Base-by-base conservation (phyloP, 2,113 vertebrate species). In the Pimephales promelas region DNA sequence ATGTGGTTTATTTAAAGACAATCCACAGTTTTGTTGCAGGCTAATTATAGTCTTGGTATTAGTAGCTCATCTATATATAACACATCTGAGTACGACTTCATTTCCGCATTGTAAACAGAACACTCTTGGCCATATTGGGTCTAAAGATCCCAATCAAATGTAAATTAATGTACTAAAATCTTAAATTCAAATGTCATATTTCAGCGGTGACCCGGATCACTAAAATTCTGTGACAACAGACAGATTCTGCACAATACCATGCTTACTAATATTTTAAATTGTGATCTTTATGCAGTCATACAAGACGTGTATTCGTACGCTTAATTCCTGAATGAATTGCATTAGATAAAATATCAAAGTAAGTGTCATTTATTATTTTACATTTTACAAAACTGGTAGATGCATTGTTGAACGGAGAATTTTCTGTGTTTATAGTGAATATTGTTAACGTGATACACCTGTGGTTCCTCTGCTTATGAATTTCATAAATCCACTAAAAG, bases 31-130 rank as follows among this genome's bases (percentile, higher is more conserved):
- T 28, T 2, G 10, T 28, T 54, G 16, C 18, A 26, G 26, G 72
- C 16, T 74, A 52, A 52, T 74, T 31, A 52, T 20, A 28, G 24
- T 22, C 20, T 52, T n/a, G 26, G 45, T 74, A 31, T 52, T 31
- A 52, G 26, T 31, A 52, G 72, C 45, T 74, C 14, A 73, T 52
- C 28, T 36, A n/a, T 75, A 34, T 75, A 75, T 56, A 76, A 56
- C 28, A 76, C 11, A 7, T 31, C 26, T 54, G 5, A 54, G 1
- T 11, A 3, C 3, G 0, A 18, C 47, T 52, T 18, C 3, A 52
- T 54, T 16, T 31, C 24, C 11, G 5, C 9, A 75, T 7, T 54
- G 18, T 28, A 54, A 2, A 52, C 49, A 7, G 49, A 52, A n/a
- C 18, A 7, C 3, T 73, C 71, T 14, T 47, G n/a, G 11, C 2